Evolutionary conservation across 2,888 invertebrate species (phyloP).

Genomic region (Vannuccia rotundouncinata): DNA sequence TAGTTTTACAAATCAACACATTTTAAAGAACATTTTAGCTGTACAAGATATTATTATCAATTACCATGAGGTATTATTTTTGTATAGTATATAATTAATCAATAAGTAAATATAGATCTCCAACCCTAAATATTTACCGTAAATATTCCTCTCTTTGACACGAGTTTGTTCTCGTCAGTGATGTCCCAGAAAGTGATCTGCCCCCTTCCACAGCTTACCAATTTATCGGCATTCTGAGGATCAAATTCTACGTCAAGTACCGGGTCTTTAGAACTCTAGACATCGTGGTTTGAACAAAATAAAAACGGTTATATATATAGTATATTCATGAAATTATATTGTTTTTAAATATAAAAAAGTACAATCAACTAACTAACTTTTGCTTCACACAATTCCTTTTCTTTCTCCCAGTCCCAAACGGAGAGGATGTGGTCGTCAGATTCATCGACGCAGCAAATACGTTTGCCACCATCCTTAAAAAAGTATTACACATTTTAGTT

Average conservation of each 20-base stretch:
- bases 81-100: too few species aligned
- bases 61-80: too few species aligned
- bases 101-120: too few species aligned
- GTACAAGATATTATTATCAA: too few species aligned
- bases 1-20: too few species aligned
- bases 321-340: background rate
- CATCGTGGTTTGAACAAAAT: background rate
- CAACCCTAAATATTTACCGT: constrained; percentile 62
- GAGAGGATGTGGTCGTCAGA: constrained; percentile 79
- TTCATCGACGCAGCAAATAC: constrained; percentile 77
- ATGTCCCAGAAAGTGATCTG: constrained; percentile 81
- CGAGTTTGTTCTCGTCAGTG: constrained; percentile 72
- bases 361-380: constrained; percentile 59
- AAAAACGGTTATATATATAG: constrained; percentile 42
- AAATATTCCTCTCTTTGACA: constrained; percentile 78
- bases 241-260: constrained; percentile 85
- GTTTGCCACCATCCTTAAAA: constrained; percentile 69
- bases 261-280: constrained; percentile 79
- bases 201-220: constrained; percentile 81
- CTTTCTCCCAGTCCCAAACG: constrained; percentile 86
- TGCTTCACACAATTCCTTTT: constrained; percentile 76
- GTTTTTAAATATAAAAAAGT: background rate
- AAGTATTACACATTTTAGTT: constrained; percentile 34
- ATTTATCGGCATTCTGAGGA: constrained; percentile 74
- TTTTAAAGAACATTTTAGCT: too few species aligned